These are phyloP conservation scores for Anticlea derivata DNA, from an alignment of 2,888 invertebrate species.

Conservation along the genomic window DNA sequence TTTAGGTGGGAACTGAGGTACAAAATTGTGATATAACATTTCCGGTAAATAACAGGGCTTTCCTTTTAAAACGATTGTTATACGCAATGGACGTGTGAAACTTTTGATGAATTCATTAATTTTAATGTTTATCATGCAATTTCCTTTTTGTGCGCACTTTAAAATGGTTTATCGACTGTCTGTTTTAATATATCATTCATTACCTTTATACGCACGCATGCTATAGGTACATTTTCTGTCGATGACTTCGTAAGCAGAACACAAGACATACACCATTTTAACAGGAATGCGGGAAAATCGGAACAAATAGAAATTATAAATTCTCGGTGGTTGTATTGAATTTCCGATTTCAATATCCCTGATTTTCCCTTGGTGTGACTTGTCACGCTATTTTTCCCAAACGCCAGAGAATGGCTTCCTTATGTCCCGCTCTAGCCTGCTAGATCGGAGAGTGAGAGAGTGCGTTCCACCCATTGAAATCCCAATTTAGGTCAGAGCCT, in stretches of 20 bases:
- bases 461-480: slow-evolving; percentile 9
- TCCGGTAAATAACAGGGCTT: slow-evolving; percentile 27
- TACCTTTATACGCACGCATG: neutral
- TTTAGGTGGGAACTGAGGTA: neutral
- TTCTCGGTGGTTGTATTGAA: too few species aligned
- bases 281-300: too few species aligned
- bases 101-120: slow-evolving; percentile 20
- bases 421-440: neutral
- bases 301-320: too few species aligned
- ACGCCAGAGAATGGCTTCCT: neutral
- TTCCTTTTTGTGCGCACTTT: slow-evolving; percentile 18
- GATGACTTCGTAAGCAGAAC: too few species aligned
- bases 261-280: too few species aligned
- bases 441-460: neutral
- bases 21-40: slow-evolving; percentile 3
- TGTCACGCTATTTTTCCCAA: neutral
- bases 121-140: slow-evolving; percentile 18
- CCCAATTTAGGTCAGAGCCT: slow-evolving; percentile 18
- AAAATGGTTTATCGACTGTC: slow-evolving; percentile 19
- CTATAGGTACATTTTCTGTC: too few species aligned
- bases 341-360: too few species aligned
- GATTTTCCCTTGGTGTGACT: too few species aligned
- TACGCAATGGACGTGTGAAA: slow-evolving; percentile 14
- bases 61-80: slow-evolving; percentile 22
- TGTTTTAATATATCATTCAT: slow-evolving; percentile 20